Evolutionary conservation across 2,113 vertebrate species (phyloP), one percentile per base, ranked within the genome.

Genomic region (Bambusicola thoracicus): DNA sequence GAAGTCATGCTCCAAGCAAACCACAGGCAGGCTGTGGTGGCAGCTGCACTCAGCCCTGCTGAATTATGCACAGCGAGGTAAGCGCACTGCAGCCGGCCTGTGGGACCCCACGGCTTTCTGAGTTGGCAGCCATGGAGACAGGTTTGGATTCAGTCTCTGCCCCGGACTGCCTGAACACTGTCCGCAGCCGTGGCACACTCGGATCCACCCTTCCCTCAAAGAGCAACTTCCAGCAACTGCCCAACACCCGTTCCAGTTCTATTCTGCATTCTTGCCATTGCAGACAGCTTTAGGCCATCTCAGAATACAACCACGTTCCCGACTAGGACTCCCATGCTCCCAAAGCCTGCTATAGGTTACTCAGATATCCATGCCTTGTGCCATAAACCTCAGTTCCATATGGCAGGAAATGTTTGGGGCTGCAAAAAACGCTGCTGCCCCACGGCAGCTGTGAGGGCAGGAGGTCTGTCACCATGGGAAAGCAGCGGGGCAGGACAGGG

Each of bases 1-100:
- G 41, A 48, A 92, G 38, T 30, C 56, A 66, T n/a, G 78, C 58
- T 81, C 75, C 91, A 91, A 61, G 73, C 87, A 91, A 85, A 40
- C 46, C 59, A 84, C 1, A 25, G 38, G 58, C 68, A 90, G 41
- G 55, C 24, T 74, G 41, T 46, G 40, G 27, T 41, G 53, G 49
- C 30, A 91, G 59, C 19, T 87, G 70, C 55, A 36, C 12, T 85
- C 49, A 92, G 44, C 44, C 34, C 49, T 4, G 49, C 65, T 55
- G 83, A 89, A 89, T 53, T 77, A 92, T 8, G 59, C 75, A 83
- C 0, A 43, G 30, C 68, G 29, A 82, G 62, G 24, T 22, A 67
- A 69, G 43, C 48, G 78, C 79, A 68, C 44, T 24, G 41, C 76
- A n/a, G 11, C 14, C 67, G 8, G 6, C 49, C 27, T 55, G 21